These are phyloP conservation scores for Papilio aristodemus DNA, from an alignment of 1,140 invertebrate species.

Conservation along the genomic window DNA sequence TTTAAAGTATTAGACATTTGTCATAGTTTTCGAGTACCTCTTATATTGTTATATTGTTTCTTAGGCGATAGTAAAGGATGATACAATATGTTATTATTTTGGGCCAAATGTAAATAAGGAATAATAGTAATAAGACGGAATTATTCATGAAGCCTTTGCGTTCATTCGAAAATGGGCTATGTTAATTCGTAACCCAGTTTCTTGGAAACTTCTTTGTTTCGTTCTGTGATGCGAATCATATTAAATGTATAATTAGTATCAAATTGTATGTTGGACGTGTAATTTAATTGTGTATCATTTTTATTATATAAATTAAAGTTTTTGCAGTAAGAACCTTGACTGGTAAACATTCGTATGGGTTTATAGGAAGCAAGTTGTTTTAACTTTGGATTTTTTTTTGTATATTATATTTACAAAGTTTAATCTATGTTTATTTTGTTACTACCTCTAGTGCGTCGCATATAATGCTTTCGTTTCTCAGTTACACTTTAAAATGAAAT, in stretches of 20 bases:
- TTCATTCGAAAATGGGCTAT: conserved; percentile 24
- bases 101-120: neutral
- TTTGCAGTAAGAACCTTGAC: neutral
- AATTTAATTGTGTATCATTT: neutral
- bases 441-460: too few species aligned
- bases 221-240: neutral
- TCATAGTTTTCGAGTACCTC: too few species aligned
- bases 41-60: neutral
- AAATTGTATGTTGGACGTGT: neutral
- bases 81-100: neutral
- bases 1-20: too few species aligned
- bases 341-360: neutral
- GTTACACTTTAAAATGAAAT: too few species aligned
- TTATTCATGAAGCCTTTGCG: conserved; percentile 24
- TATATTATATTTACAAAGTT: too few species aligned
- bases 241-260: conserved; percentile 21
- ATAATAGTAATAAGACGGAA: conserved; percentile 21
- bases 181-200: conserved; percentile 31
- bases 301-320: conserved; percentile 12
- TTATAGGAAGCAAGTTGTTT: neutral
- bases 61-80: neutral
- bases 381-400: too few species aligned
- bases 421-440: too few species aligned
- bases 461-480: too few species aligned
- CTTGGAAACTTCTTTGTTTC: conserved; percentile 31